phyloP scores from a whole-genome alignment of 2,797 vertebrate genomes.

The Columba guinea region DNA sequence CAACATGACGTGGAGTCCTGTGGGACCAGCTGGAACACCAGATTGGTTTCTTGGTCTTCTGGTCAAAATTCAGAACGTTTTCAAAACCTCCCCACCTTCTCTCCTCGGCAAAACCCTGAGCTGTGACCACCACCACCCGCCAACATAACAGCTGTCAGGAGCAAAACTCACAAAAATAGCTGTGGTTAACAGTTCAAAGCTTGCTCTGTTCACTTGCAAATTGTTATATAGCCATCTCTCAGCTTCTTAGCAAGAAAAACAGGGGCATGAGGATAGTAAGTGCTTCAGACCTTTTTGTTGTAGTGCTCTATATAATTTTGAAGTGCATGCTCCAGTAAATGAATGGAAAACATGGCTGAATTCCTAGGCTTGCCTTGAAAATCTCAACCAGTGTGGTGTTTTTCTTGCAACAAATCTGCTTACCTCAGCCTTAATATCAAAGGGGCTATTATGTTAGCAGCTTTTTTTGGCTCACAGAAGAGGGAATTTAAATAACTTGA shows the following conservation, averaged over 20 bases:
- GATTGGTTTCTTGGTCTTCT: neutral
- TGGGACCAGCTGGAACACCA: neutral
- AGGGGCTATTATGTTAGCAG: neutral
- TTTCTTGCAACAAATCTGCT: neutral
- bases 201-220: neutral
- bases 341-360: neutral
- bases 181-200: neutral
- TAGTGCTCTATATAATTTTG: neutral
- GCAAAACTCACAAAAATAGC: neutral
- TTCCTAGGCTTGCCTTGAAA: neutral
- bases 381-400: neutral
- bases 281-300: neutral
- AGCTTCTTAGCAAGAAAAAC: neutral
- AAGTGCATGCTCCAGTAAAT: neutral
- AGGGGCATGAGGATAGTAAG: neutral
- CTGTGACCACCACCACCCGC: rapidly evolving
- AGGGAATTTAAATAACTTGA: neutral
- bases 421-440: neutral
- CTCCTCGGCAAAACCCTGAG: neutral
- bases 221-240: neutral
- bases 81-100: neutral
- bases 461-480: neutral
- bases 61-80: neutral
- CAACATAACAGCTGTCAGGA: neutral
- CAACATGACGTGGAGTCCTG: rapidly evolving